Evolutionary conservation across 1,140 invertebrate genomes (phyloP), one percentile per base, ranked within the genome.

Genomic region (Trypoxylus dichotomus): DNA sequence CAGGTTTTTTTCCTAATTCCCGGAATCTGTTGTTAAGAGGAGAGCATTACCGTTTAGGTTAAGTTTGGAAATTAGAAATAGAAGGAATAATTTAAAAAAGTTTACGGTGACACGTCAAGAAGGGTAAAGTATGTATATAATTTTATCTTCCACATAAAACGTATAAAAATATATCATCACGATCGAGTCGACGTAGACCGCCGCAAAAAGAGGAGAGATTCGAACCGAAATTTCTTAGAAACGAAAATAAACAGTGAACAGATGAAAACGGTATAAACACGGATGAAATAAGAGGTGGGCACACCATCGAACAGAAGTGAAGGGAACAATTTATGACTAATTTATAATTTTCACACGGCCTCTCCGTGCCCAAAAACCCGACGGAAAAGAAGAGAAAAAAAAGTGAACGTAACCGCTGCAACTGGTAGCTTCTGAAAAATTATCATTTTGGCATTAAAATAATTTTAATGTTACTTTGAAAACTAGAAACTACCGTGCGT

Each of bases 61-160:
- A n/a, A 54, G 13, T 54, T 54, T 54, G 47, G n/a, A 54, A 54
- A 54, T 54, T 54, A 54, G 47, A 54, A 54, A 54, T 54, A 54
- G 47, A 19, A 54, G 19, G 19, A 54, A 54, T 54, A 54, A 19
- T 54, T 54, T 54, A 54, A 54, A n/a, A 19, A 54, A 54, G 5
- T 54, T 54, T 54, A 54, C 47, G 47, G 47, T 54, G 47, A 54
- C 47, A 54, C 47, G 47, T 54, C 47, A 19, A n/a, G 19, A 6
- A n/a, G 15, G 19, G 47, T n/a, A 19, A 54, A 54, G 15, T 54
- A 54, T 54, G 47, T n/a, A 5, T 54, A 19, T 54, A 54, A 19
- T n/a, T 54, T 19, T n/a, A 54, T 54, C 15, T 54, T 54, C 47
- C 19, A 19, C 47, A 54, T 54, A 19, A 19, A 19, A 54, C 5